Conservation (phyloP, 1,140 invertebrate species). For the Venturia canescens region DNA sequence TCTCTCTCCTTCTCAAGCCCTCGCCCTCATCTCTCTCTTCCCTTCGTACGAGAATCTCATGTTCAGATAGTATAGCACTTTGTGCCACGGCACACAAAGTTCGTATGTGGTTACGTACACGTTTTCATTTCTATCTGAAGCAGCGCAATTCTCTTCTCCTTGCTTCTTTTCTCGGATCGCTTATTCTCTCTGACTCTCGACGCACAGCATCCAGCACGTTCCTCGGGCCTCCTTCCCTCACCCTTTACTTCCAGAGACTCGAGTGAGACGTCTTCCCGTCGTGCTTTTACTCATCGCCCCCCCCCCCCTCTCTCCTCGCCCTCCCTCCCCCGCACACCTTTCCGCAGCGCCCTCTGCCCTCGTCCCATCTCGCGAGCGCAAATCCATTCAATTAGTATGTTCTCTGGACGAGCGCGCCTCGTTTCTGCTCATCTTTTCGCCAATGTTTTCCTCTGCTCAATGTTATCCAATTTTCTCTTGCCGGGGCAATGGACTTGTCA, state of each 20-base stretch:
- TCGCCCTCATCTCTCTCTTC: slow-evolving; percentile 54
- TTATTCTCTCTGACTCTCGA: not conserved
- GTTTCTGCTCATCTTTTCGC: too few relatives aligned
- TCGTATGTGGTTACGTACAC: slow-evolving; percentile 16
- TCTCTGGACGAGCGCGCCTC: too few relatives aligned
- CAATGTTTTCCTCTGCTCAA: too few relatives aligned
- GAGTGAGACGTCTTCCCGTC: slow-evolving; percentile 39
- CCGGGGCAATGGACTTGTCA: too few relatives aligned
- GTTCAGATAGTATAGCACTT: not conserved
- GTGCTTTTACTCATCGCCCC: slow-evolving; percentile 42
- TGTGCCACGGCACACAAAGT: not conserved
- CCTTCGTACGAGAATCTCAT: slow-evolving; percentile 15
- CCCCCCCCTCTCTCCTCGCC: slow-evolving; percentile 39
- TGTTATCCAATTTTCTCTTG: too few relatives aligned
- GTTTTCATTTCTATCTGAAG: not conserved
- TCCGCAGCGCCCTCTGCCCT: not conserved
- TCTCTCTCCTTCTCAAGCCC: slow-evolving; percentile 51
- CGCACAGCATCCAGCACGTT: not conserved
- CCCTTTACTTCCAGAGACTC: not conserved
- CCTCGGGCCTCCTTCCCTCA: not conserved
- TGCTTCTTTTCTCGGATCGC: slow-evolving; percentile 12
- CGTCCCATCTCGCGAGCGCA: not conserved
- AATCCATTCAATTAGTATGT: slow-evolving; percentile 33
- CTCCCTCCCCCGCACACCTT: slow-evolving; percentile 1
- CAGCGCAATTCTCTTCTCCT: slow-evolving; percentile 28